These are phyloP conservation scores for Silurus aristotelis DNA, from an alignment of 2,797 vertebrate species.

Conservation along the genomic window DNA sequence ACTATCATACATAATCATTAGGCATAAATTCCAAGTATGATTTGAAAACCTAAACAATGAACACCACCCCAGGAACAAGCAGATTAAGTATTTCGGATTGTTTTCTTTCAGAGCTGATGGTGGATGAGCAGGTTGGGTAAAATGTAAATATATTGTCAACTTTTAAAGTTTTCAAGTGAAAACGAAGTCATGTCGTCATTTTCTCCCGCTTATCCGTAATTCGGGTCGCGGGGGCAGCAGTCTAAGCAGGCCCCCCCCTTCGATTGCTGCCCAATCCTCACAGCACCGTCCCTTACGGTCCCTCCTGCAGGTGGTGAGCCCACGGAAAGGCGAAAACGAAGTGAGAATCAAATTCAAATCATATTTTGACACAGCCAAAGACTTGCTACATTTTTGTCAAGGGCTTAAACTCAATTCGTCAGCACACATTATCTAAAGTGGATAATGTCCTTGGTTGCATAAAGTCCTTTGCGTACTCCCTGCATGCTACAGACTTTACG, in stretches of 20 bases:
- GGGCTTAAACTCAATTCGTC: background rate
- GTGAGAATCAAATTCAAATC: background rate
- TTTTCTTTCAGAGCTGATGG: background rate
- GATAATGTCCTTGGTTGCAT: background rate
- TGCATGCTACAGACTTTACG: no score
- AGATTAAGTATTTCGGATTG: background rate
- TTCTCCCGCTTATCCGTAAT: no score
- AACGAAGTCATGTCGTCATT: no score
- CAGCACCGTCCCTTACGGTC: no score
- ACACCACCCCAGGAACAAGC: background rate
- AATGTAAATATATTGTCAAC: background rate
- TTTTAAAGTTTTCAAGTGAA: background rate
- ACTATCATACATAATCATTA: slow-evolving; percentile 23
- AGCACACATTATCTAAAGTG: no score
- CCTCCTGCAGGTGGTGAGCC: no score
- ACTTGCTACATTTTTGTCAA: background rate
- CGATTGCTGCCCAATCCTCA: no score
- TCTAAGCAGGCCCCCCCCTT: no score
- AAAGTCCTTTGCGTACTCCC: background rate
- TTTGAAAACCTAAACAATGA: background rate
- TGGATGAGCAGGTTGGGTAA: background rate
- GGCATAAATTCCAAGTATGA: slow-evolving; percentile 3
- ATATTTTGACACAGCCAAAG: background rate
- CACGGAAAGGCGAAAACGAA: no score
- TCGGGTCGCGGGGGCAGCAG: no score